Conservation (phyloP, 2,113 vertebrate genomes). For the Gallinago paraguaiae region DNA sequence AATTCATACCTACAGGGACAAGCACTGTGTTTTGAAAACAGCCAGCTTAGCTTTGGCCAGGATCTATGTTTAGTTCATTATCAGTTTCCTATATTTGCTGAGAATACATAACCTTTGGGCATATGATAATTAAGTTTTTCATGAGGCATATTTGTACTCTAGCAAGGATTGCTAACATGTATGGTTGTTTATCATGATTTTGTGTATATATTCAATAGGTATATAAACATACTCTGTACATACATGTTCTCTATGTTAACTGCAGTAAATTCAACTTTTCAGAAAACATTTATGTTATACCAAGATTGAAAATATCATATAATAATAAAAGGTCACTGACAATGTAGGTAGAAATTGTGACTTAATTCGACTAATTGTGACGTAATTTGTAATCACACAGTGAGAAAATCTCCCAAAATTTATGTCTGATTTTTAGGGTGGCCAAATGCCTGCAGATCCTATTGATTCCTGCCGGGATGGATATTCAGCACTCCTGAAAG, state of each 20-base stretch:
- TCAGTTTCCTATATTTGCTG: background rate
- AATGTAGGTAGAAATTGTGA: background rate
- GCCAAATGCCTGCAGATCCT: background rate
- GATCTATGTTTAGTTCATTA: slow-evolving; percentile 25
- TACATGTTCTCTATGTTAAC: background rate
- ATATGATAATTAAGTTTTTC: slow-evolving; percentile 25
- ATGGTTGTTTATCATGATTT: background rate
- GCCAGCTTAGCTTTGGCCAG: background rate
- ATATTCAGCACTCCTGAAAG: background rate
- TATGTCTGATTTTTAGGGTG: background rate
- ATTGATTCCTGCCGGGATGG: background rate
- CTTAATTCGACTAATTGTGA: background rate
- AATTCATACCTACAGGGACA: background rate
- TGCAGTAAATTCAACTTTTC: background rate
- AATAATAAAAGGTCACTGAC: background rate
- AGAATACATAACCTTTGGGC: slow-evolving; percentile 10
- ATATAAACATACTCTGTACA: background rate
- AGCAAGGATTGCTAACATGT: background rate
- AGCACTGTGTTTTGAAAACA: background rate
- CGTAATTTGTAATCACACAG: background rate
- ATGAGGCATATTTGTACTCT: background rate
- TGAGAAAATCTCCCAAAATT: background rate
- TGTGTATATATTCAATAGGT: background rate
- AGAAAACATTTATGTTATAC: background rate
- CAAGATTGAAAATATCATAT: background rate